Conservation (phyloP, 2,888 invertebrate species). For the Noctua comes region DNA sequence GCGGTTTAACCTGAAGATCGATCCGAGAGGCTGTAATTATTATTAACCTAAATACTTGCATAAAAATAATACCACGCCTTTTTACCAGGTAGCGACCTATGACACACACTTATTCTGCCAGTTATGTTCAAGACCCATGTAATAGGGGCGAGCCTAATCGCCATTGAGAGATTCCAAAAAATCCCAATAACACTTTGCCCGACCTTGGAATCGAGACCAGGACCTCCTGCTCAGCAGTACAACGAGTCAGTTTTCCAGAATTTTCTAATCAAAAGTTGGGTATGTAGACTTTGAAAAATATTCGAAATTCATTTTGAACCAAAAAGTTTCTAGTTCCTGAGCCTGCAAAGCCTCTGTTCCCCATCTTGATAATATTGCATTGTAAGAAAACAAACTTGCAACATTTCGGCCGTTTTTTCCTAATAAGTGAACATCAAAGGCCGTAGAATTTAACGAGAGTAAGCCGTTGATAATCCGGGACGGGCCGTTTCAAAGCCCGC, state of each 20-base stretch:
- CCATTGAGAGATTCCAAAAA: background rate
- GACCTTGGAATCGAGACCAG: background rate
- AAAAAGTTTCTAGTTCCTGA: background rate
- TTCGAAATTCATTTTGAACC: background rate
- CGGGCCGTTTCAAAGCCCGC: conserved; percentile 33
- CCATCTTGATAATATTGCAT: conserved; percentile 28
- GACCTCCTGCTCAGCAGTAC: background rate
- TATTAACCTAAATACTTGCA: background rate
- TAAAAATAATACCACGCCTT: background rate
- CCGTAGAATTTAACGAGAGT: conserved; percentile 56
- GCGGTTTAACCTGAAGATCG: background rate
- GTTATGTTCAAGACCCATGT: background rate
- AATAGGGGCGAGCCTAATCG: background rate
- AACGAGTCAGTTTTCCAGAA: background rate
- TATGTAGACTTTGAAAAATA: background rate
- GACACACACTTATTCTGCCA: background rate
- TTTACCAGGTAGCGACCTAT: background rate
- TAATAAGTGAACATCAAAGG: conserved; percentile 57
- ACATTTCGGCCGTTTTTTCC: conserved; percentile 35
- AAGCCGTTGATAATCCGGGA: conserved; percentile 56
- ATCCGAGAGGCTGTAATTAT: background rate
- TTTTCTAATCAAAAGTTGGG: background rate
- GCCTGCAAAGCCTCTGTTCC: background rate
- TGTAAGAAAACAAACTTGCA: conserved; percentile 43
- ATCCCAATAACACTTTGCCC: background rate